Conservation (phyloP, 1,140 invertebrate genomes). For the Rhopalosiphum maidis region DNA sequence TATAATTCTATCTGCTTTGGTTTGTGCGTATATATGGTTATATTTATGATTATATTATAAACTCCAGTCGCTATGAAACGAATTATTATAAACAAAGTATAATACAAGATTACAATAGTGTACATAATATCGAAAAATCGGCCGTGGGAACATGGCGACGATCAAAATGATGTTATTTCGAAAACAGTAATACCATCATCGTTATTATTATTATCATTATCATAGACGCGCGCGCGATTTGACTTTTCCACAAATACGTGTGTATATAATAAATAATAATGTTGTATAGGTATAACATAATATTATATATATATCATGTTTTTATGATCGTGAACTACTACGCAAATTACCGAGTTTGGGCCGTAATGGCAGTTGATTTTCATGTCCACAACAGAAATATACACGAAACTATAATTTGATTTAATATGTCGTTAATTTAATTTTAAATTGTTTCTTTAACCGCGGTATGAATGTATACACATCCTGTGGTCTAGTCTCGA, state of each 20-base stretch:
- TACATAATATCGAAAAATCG: background rate
- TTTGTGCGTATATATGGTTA: background rate
- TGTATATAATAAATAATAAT: background rate
- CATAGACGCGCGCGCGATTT: background rate
- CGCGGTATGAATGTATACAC: background rate
- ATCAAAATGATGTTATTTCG: background rate
- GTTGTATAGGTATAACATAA: background rate
- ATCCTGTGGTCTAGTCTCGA: background rate
- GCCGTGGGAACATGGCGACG: background rate
- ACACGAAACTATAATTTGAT: background rate
- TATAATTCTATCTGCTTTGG: background rate
- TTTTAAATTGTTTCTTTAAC: slow-evolving; percentile 13
- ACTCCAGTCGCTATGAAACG: background rate
- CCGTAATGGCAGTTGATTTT: slow-evolving; percentile 7
- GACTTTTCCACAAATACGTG: background rate
- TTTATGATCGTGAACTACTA: background rate
- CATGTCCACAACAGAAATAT: background rate
- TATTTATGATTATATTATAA: background rate
- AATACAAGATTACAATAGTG: background rate
- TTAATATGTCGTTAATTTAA: slow-evolving; percentile 4
- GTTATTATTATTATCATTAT: background rate
- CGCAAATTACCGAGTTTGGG: background rate
- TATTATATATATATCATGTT: background rate
- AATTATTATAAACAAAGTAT: background rate
- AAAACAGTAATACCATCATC: background rate